These are phyloP conservation scores for Oxyura jamaicensis DNA, from an alignment of 2,113 vertebrate genomes.

Conservation along the genomic window DNA sequence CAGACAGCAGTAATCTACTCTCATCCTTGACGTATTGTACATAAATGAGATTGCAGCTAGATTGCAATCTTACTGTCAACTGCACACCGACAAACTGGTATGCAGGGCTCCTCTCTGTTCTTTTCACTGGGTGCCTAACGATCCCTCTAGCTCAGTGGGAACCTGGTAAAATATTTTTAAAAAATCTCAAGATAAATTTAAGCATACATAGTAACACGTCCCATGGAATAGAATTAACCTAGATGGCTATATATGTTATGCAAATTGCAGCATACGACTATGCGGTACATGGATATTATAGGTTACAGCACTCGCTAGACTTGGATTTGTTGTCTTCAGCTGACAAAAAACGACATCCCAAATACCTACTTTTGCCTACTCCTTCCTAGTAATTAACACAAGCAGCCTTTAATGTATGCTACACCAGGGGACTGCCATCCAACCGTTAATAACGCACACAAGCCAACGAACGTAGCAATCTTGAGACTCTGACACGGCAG, in stretches of 20 bases:
- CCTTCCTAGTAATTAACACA: background rate
- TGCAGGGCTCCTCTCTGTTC: background rate
- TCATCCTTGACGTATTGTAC: background rate
- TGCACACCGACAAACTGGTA: background rate
- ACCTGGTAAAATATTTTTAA: background rate
- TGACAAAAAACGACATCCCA: background rate
- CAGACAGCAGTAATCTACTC: background rate
- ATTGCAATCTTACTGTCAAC: background rate
- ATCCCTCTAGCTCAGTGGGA: background rate
- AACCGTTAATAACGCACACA: background rate
- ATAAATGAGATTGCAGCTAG: background rate
- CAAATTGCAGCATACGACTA: background rate
- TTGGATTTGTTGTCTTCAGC: background rate
- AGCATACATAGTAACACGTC: background rate
- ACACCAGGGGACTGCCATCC: background rate
- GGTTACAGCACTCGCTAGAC: background rate
- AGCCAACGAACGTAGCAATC: background rate
- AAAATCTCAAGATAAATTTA: background rate
- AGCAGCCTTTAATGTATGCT: conserved; percentile 5
- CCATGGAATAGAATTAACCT: background rate
- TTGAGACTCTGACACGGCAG: background rate
- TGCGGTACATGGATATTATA: background rate
- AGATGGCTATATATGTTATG: background rate
- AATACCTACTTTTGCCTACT: background rate
- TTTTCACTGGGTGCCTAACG: background rate